phyloP scores from a whole-genome alignment of 1,140 invertebrate species.

The Philotrypesis tridentata region DNA sequence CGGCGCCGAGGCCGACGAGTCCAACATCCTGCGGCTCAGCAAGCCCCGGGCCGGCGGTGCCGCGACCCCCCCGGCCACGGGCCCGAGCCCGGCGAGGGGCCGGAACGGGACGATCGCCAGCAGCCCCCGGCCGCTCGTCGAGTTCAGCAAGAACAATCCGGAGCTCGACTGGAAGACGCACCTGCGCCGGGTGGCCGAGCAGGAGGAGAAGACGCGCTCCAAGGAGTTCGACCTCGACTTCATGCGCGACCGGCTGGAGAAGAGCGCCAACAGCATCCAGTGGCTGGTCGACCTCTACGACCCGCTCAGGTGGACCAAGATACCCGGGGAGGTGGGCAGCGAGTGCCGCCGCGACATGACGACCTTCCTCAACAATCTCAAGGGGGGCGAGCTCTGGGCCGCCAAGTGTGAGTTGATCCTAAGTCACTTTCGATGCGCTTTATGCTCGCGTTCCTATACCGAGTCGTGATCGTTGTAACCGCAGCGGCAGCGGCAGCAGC shows the following conservation, averaged over 20 bases:
- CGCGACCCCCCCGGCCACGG: no score
- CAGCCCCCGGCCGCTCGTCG: no score
- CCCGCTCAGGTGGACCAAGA: slow-evolving; percentile 78
- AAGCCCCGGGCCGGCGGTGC: slow-evolving; percentile 38
- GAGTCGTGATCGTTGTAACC: no score
- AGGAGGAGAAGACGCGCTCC: slow-evolving; percentile 53
- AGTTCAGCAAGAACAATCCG: slow-evolving; percentile 68
- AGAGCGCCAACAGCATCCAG: slow-evolving; percentile 73
- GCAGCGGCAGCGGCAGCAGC: no score
- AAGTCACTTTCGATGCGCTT: slow-evolving; percentile 1
- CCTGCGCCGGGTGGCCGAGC: slow-evolving; percentile 55
- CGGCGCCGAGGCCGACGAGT: no score
- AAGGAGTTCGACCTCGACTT: slow-evolving; percentile 67
- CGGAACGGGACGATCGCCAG: no score
- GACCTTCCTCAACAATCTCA: slow-evolving; percentile 75
- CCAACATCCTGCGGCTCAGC: slow-evolving; percentile 64
- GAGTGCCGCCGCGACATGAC: slow-evolving; percentile 76
- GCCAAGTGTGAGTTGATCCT: slow-evolving; percentile 80
- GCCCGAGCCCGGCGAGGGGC: no score
- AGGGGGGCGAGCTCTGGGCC: slow-evolving; percentile 79
- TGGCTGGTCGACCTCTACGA: slow-evolving; percentile 80
- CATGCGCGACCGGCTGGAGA: slow-evolving; percentile 62
- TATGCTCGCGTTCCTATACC: no score
- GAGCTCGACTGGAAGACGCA: slow-evolving; percentile 69
- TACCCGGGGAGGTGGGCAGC: slow-evolving; percentile 65